Evolutionary conservation across 2,797 vertebrate genomes (phyloP), one percentile per base, ranked within the genome.

Genomic region (Eulemur rubriventer): DNA sequence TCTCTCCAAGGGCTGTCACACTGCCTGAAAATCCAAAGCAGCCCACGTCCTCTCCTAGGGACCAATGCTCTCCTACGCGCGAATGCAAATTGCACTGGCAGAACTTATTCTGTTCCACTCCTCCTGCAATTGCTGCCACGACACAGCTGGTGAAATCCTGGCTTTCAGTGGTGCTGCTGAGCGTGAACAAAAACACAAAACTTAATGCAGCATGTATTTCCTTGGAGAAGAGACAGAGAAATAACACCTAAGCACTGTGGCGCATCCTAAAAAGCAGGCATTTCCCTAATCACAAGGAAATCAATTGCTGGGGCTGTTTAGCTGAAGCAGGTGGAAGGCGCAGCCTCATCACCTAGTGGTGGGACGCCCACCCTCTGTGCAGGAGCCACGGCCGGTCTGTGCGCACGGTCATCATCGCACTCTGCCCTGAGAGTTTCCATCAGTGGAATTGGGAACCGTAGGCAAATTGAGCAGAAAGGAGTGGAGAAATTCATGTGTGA

Each of bases 131-230:
- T 0, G 2, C 59, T 22, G 38, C 83, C 46, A 50, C 2, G 0
- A 48, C 3, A 28, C 1, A 4, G 57, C 59, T 38, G 76, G 63
- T 11, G 20, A 94, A 46, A 72, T 20, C 67, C 41, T 73, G 46
- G 52, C 65, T 93, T 82, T 94, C 92, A 75, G 18, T 24, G 52
- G 89, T 38, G 43, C 91, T 88, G 0, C 0, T 75, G 73, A 91
- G 4, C 43, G 38, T 48, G 89, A 88, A 86, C 52, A 94, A 65
- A 97, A 96, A 94, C 87, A 46, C 0, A 94, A 91, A 93, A 65
- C 90, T 70, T 80, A 96, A 89, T 33, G 52, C 65, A 76, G 92
- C 83, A 59, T 30, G 70, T 38, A 61, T 1, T 94, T 95, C 88
- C 93, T 86, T 89, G 63, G 90, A 89, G 91, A 92, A 78, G 70